Evolutionary conservation across 2,113 vertebrate species (phyloP).

Genomic region (Microcebus lehilahytsara): DNA sequence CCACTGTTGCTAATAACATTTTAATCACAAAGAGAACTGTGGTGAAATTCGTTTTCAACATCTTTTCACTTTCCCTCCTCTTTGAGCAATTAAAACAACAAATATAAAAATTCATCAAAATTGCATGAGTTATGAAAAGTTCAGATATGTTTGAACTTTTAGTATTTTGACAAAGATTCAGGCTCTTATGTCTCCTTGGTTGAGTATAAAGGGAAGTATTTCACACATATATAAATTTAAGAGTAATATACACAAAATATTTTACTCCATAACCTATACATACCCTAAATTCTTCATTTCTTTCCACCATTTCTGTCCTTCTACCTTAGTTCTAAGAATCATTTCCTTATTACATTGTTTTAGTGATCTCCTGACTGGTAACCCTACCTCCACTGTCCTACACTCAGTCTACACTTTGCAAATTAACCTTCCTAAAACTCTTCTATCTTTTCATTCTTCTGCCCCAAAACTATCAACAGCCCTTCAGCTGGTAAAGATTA

Average conservation of each 20-base stretch:
- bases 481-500: conserved; percentile 20
- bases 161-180: neutral
- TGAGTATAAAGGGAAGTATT: neutral
- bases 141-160: neutral
- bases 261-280: neutral
- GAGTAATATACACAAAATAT: neutral
- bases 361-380: neutral
- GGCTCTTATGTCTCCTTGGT: neutral
- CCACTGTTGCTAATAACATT: neutral
- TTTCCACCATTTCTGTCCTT: neutral
- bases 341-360: neutral
- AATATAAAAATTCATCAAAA: neutral
- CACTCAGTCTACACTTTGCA: neutral
- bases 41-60: neutral
- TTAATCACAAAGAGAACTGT: neutral
- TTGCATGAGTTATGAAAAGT: neutral
- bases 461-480: neutral
- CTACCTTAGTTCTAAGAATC: neutral
- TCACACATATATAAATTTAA: neutral
- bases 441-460: neutral
- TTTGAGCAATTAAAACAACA: neutral
- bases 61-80: neutral
- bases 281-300: neutral
- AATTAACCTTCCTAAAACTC: neutral
- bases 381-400: neutral